Evolutionary conservation across 2,797 vertebrate genomes (phyloP).

Genomic region (Sebastes iracundus): DNA sequence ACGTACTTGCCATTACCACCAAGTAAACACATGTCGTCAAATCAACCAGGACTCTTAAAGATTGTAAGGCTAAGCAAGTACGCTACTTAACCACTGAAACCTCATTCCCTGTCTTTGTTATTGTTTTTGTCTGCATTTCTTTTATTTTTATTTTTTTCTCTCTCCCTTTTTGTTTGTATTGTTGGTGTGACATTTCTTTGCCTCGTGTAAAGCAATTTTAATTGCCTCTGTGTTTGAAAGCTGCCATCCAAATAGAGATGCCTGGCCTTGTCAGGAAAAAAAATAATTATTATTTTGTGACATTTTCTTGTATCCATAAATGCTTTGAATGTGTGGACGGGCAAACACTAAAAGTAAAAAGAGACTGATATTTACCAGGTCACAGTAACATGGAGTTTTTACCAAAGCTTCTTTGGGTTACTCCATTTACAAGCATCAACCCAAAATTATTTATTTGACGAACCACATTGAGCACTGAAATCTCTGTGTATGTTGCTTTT

Average conservation of each 20-base stretch:
- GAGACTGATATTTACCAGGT: neutral
- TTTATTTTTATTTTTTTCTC: neutral
- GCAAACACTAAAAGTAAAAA: neutral
- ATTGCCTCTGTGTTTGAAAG: neutral
- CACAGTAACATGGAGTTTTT: neutral
- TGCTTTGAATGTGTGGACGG: neutral
- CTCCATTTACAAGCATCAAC: neutral
- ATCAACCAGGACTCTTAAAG: neutral
- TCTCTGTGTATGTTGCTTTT: neutral
- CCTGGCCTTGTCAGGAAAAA: neutral
- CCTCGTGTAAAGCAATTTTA: neutral
- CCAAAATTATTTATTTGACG: neutral
- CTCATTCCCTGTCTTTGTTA: neutral
- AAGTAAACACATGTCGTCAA: neutral
- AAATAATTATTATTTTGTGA: neutral
- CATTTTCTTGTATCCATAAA: neutral
- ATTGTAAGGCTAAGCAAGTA: neutral
- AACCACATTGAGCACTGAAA: neutral
- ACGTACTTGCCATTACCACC: neutral
- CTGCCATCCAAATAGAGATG: neutral
- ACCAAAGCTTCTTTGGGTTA: neutral
- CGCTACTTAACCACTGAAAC: neutral
- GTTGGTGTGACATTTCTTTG: neutral
- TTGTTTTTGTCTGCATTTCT: neutral
- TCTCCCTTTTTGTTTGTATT: neutral